These are phyloP conservation scores for Zaprionus capensis DNA, from an alignment of 1,140 invertebrate genomes.

Conservation along the genomic window DNA sequence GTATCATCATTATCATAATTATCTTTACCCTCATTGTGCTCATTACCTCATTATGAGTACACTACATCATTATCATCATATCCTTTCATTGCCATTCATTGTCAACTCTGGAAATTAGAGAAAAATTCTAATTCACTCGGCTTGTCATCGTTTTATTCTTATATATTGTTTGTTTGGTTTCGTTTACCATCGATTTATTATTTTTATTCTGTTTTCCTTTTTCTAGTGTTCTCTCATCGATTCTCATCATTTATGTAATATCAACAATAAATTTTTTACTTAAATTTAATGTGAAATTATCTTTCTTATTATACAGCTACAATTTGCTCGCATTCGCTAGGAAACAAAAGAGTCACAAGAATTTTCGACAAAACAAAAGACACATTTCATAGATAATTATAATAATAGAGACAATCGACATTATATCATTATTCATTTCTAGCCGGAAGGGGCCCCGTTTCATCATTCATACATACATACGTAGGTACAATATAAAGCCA, in stretches of 20 bases:
- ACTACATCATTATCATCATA: conserved; percentile 18
- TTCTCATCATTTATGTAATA: conserved; percentile 66
- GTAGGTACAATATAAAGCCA: conserved; percentile 39
- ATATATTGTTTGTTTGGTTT: conserved; percentile 31
- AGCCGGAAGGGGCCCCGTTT: conserved; percentile 39
- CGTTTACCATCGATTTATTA: conserved; percentile 27
- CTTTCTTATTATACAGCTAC: conserved; percentile 73
- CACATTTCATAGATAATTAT: background rate
- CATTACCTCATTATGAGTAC: conserved; percentile 43
- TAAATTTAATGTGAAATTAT: conserved; percentile 78
- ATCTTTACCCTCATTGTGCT: conserved; percentile 40
- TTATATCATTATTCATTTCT: conserved; percentile 27
- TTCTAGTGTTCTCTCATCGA: conserved; percentile 16
- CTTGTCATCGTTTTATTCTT: conserved; percentile 10
- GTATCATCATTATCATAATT: conserved; percentile 45
- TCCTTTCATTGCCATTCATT: conserved; percentile 49
- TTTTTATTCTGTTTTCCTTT: conserved; percentile 30
- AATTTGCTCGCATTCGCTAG: conserved; percentile 78
- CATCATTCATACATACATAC: conserved; percentile 27
- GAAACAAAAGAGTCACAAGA: conserved; percentile 56
- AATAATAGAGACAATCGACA: conserved; percentile 27
- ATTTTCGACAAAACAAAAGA: conserved; percentile 27
- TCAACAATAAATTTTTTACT: conserved; percentile 81
- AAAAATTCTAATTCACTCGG: conserved; percentile 78
- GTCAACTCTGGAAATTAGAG: conserved; percentile 76